A percentile compares a stretch with the other conserved stretches of the same genome.
Evolutionary conservation across 2,113 vertebrate species (phyloP).

Genomic region (Camelus dromedarius): DNA sequence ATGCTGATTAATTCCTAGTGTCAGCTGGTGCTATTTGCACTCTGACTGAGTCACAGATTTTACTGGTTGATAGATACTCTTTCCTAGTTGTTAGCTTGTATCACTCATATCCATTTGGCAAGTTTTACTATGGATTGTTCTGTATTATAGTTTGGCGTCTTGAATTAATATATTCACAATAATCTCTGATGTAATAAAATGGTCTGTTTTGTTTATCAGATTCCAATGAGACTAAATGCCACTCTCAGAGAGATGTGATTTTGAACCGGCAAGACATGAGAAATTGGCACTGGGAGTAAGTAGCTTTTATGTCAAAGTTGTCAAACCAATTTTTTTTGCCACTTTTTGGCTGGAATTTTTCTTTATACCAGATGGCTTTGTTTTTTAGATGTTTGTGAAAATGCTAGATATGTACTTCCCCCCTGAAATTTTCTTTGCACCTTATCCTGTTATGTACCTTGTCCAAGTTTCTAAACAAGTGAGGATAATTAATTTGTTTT

Average conservation of each 20-base stretch:
- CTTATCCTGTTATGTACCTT: constrained; percentile 65
- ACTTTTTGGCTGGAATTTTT: constrained; percentile 78
- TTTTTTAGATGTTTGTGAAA: constrained; percentile 80
- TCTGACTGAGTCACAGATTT: not conserved
- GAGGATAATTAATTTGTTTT: not conserved
- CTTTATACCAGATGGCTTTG: constrained; percentile 83
- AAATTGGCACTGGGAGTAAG: constrained; percentile 75
- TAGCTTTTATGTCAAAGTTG: constrained; percentile 81
- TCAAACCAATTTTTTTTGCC: constrained; percentile 64
- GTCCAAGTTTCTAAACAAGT: constrained; percentile 44
- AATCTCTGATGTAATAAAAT: constrained; percentile 50
- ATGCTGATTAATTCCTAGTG: not conserved
- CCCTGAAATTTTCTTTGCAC: constrained; percentile 63
- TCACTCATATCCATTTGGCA: not conserved
- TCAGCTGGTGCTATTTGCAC: not conserved
- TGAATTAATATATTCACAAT: constrained; percentile 61
- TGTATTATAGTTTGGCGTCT: constrained; percentile 56
- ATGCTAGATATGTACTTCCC: constrained; percentile 73
- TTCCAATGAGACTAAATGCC: constrained; percentile 55
- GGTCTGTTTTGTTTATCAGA: constrained; percentile 49
- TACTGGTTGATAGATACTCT: not conserved
- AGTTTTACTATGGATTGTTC: constrained; percentile 45
- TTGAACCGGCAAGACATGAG: constrained; percentile 71
- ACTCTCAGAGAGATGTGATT: constrained; percentile 73
- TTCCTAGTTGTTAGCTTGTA: not conserved